A percentile compares a stretch with the other conserved stretches of the same genome.
These are phyloP conservation scores for Malacoctenus gilli DNA, from an alignment of 2,797 vertebrate species.

Conservation along the genomic window DNA sequence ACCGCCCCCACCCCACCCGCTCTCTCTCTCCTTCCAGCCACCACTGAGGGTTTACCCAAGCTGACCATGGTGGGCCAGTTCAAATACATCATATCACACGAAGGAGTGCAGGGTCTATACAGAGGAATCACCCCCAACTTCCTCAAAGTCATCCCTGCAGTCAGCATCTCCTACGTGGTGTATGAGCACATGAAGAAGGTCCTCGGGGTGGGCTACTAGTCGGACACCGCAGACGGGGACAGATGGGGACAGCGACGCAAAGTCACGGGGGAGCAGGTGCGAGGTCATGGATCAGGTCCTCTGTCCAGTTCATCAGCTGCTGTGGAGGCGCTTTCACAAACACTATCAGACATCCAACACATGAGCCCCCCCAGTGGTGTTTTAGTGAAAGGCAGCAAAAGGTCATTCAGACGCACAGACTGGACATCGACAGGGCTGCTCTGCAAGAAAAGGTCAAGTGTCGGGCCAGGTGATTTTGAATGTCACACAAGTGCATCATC, in stretches of 20 bases:
- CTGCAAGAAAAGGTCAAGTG: no score
- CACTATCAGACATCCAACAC: no score
- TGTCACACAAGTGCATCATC: no score
- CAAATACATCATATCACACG: slow-evolving; percentile 86
- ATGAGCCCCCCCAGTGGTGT: no score
- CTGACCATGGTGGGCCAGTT: slow-evolving; percentile 90
- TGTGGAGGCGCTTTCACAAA: no score
- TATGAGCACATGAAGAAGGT: slow-evolving; percentile 93
- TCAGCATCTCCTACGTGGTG: slow-evolving; percentile 96
- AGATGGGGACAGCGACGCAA: neutral
- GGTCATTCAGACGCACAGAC: no score
- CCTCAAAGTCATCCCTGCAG: slow-evolving; percentile 94
- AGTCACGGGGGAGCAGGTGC: neutral
- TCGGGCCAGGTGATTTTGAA: no score
- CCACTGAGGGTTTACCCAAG: slow-evolving; percentile 82
- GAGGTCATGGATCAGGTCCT: neutral
- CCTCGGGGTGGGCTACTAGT: slow-evolving; percentile 78
- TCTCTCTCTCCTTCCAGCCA: slow-evolving; percentile 58
- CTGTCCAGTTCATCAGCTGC: neutral
- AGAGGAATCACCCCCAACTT: slow-evolving; percentile 94
- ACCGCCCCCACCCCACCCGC: neutral
- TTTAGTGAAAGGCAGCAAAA: no score
- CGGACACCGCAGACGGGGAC: neutral
- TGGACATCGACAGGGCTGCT: no score
- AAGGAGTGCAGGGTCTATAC: slow-evolving; percentile 90